These are phyloP conservation scores for Tor tambroides DNA, from an alignment of 2,113 vertebrate species.

Conservation along the genomic window DNA sequence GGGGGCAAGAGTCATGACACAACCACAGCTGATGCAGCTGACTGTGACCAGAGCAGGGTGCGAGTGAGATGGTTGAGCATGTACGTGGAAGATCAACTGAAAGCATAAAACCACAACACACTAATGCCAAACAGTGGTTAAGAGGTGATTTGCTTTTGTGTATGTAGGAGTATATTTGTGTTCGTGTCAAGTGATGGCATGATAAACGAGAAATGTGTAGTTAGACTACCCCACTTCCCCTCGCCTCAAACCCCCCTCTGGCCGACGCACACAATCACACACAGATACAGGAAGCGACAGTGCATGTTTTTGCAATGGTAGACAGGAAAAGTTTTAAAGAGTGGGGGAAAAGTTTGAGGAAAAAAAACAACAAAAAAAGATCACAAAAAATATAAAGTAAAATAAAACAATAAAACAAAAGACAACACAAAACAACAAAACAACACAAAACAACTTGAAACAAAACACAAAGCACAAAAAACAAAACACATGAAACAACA, in stretches of 20 bases:
- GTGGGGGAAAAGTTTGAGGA: slow-evolving; percentile 31
- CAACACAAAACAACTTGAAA: no score
- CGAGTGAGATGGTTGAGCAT: slow-evolving; percentile 2
- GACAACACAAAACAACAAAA: no score
- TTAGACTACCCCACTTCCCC: not conserved
- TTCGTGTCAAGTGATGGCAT: not conserved
- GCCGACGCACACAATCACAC: slow-evolving; percentile 34
- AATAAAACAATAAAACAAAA: not conserved
- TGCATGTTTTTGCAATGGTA: slow-evolving; percentile 69
- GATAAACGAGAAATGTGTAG: not conserved
- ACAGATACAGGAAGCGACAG: slow-evolving; percentile 73
- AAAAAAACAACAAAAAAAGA: not conserved
- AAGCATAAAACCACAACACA: not conserved
- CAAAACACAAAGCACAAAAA: not conserved
- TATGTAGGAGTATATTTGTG: not conserved
- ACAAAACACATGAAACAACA: not conserved
- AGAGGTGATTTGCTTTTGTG: not conserved
- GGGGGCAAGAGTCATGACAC: not conserved
- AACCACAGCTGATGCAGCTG: not conserved
- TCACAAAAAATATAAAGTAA: not conserved
- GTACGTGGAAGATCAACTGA: not conserved
- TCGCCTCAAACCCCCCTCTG: slow-evolving; percentile 18
- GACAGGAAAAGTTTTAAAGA: slow-evolving; percentile 73
- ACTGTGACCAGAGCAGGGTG: not conserved
- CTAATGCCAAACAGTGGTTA: not conserved